Evolutionary conservation across 2,888 invertebrate genomes (phyloP), one percentile per base, ranked within the genome.

Genomic region (Venustoraphidia nigricollis): DNA sequence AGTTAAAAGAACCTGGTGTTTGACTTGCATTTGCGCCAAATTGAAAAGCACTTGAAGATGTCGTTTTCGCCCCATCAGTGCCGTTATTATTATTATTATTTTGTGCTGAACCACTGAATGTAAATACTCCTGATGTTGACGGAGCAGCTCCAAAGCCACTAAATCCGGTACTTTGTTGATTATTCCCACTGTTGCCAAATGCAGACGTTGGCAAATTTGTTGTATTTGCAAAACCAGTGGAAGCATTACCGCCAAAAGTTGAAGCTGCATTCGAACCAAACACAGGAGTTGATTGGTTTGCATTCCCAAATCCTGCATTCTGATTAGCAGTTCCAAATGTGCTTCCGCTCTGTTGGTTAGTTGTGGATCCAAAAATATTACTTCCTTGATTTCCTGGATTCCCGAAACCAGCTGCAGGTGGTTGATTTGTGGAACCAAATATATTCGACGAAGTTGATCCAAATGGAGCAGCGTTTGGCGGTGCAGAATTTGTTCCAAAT

Each of bases 1-100:
- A 66, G 50, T 63, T 63, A 51, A 66, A 66, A 36, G 64, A 64
- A 48, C 55, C 55, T 43, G 62, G 59, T 52, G 60, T 48, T 45
- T 60, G 60, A 13, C 59, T 44, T 34, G 59, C 41, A 4, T 55
- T n/a, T 8, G 54, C 50, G 17, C 57, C 58, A 54, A 63, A 62
- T 48, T 64, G 58, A 47, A 62, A 63, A 1, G 61, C 44, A 8
- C 50, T 38, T 0, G 54, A 10, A 2, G 52, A 36, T 34, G 14
- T 51, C 54, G 39, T 46, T 55, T 17, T 13, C 47, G 14, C 39
- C 35, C 27, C 27, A 11, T 13, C 45, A 39, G 35, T 46, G 9
- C 46, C 6, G 10, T n/a, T 44, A 3, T 43, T 8, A 3, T 49
- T 11, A 3, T 48, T 46, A 3, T 53, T 52, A 41, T 17, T 14